Percentiles rank a stretch among this genome's conserved stretches.
These are phyloP conservation scores for Galendromus occidentalis DNA, from an alignment of 1,140 invertebrate genomes.

Conservation along the genomic window DNA sequence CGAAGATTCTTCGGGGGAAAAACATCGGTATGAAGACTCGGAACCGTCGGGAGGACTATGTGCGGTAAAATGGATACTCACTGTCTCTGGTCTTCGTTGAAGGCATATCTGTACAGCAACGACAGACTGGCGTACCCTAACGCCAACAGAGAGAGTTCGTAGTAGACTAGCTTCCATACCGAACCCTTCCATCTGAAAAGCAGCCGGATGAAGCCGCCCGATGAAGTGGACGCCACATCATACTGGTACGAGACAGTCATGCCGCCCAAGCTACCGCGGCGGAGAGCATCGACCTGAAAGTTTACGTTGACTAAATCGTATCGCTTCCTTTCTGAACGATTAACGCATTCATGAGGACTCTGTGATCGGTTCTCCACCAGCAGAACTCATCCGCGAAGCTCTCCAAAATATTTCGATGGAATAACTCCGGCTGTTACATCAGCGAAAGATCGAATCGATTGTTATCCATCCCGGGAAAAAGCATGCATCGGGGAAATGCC, in stretches of 20 bases:
- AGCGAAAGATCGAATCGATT: no score
- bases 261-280: slow-evolving; percentile 4
- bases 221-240: slow-evolving; percentile 46
- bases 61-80: slow-evolving; percentile 30
- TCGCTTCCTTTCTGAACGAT: no score
- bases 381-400: no score
- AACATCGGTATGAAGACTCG: background rate
- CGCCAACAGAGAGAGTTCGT: slow-evolving; percentile 71
- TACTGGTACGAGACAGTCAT: slow-evolving; percentile 58
- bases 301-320: no score
- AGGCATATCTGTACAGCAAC: slow-evolving; percentile 60
- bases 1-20: slow-evolving; percentile 24
- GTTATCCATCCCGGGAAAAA: no score
- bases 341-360: no score
- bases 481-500: no score
- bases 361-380: no score
- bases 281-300: slow-evolving; percentile 6
- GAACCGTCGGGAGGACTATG: no score
- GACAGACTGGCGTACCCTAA: slow-evolving; percentile 67
- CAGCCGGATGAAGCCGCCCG: slow-evolving; percentile 45
- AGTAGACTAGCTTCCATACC: slow-evolving; percentile 91
- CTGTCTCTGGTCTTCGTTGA: slow-evolving; percentile 60
- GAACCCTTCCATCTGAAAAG: slow-evolving; percentile 80
- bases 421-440: no score
- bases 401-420: no score